These are phyloP conservation scores for Oxyteleia sp. DNA, from an alignment of 2,888 invertebrate species.

Conservation along the genomic window DNA sequence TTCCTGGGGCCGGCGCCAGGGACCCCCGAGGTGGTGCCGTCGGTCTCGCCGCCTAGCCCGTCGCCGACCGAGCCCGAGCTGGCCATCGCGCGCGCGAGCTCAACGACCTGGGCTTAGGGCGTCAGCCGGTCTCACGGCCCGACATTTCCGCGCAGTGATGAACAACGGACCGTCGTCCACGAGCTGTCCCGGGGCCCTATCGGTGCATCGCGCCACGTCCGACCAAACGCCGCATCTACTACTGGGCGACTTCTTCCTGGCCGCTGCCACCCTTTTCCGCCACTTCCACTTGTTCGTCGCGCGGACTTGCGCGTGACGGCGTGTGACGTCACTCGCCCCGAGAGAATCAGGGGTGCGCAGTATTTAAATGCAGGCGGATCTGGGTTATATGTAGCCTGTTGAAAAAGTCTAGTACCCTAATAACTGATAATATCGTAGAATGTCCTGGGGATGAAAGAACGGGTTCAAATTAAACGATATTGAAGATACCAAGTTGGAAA, in stretches of 20 bases:
- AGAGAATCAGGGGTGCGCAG: slow-evolving; percentile 14
- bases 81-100: slow-evolving; percentile 79
- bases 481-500: too few relatives aligned
- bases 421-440: too few relatives aligned
- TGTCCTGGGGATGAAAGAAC: too few relatives aligned
- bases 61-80: slow-evolving; percentile 81
- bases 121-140: slow-evolving; percentile 44
- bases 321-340: slow-evolving; percentile 56
- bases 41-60: slow-evolving; percentile 80
- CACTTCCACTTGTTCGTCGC: slow-evolving; percentile 62
- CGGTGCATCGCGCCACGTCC: slow-evolving; percentile 45
- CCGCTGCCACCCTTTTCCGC: slow-evolving; percentile 66
- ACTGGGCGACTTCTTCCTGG: slow-evolving; percentile 64
- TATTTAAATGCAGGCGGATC: neutral
- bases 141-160: slow-evolving; percentile 26
- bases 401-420: neutral
- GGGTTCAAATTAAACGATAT: too few relatives aligned
- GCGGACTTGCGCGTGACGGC: slow-evolving; percentile 61
- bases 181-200: slow-evolving; percentile 18
- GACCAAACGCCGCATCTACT: slow-evolving; percentile 62
- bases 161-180: neutral
- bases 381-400: neutral
- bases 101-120: neutral
- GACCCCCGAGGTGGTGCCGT: slow-evolving; percentile 79
- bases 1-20: slow-evolving; percentile 86